Base-by-base conservation (phyloP, 1,140 invertebrate species). In the Drosophila azteca region DNA sequence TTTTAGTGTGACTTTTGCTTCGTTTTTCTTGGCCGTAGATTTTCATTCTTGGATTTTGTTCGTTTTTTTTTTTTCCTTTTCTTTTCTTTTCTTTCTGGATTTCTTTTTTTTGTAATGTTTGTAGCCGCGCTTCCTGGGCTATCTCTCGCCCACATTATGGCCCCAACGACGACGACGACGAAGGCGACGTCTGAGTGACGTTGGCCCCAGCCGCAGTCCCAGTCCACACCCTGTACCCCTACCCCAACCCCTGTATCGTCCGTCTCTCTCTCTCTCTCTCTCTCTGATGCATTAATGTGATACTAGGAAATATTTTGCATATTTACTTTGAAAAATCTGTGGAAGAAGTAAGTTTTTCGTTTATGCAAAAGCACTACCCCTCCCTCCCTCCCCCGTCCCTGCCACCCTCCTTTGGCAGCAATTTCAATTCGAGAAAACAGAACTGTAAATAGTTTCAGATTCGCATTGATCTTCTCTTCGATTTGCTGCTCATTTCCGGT, bases 241-340 rank as follows among this genome's bases (percentile, higher is more conserved):
- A n/a, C n/a, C n/a, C n/a, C n/a, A n/a, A n/a, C n/a, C 44, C 31
- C 61, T 57, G 29, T 22, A 29, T 24, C 31, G 17, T 8, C 29
- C 29, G 6, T 29, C 45, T 52, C 66, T 62, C 31, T 45, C 17
- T 31, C 48, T 53, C 26, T 62, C 35, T 39, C 41, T 24, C 43
- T 26, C 55, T 61, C 62, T 69, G 76, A 79, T 84, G 80, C 81
- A 85, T 85, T 85, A 85, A 77, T 77, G 81, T 80, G 81, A 54
- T 85, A 81, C 82, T 80, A 76, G 46, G 61, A 88, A 87, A 87
- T 87, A 87, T 87, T 87, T 87, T 76, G 83, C 82, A 87, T 87
- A 87, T 87, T 87, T 87, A 64, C 75, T 81, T 76, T 87, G 82
- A 82, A 87, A 87, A 87, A 87, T 87, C 78, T 87, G 66, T 72